Evolutionary conservation across 2,113 vertebrate species (phyloP).

Genomic region (Uria aalge): DNA sequence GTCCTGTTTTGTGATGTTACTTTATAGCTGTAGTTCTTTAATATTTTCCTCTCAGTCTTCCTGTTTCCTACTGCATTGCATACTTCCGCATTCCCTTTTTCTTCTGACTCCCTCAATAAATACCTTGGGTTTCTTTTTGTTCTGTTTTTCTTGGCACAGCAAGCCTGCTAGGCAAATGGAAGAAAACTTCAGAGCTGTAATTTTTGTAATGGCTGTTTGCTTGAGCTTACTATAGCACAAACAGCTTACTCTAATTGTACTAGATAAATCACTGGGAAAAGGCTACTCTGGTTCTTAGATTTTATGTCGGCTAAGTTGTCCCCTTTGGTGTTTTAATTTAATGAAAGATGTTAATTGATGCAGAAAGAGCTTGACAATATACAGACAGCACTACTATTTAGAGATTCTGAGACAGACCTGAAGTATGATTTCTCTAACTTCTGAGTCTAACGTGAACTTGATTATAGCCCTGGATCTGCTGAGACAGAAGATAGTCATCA

Average conservation of each 20-base stretch:
- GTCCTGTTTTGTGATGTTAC: not conserved
- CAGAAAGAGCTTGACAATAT: slow-evolving; percentile 7
- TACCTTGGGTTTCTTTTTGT: not conserved
- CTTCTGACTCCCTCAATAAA: not conserved
- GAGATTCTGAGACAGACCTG: not conserved
- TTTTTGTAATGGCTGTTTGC: not conserved
- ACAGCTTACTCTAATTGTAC: not conserved
- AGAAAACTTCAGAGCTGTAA: not conserved
- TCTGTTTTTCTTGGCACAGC: not conserved
- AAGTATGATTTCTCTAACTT: not conserved
- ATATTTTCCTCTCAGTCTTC: not conserved
- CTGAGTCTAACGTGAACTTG: not conserved
- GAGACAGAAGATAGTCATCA: not conserved
- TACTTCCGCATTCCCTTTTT: not conserved
- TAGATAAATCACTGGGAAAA: slow-evolving; percentile 17
- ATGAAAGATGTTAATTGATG: slow-evolving; percentile 42
- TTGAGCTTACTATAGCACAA: not conserved
- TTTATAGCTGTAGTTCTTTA: not conserved
- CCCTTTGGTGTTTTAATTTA: slow-evolving; percentile 45
- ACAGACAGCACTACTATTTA: not conserved
- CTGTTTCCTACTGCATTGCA: not conserved
- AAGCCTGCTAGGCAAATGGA: not conserved
- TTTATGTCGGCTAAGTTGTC: slow-evolving; percentile 10
- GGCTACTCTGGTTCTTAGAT: not conserved
- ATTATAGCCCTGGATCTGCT: not conserved